Evolutionary conservation across 2,113 vertebrate species (phyloP).

Genomic region (Neotoma lepida): DNA sequence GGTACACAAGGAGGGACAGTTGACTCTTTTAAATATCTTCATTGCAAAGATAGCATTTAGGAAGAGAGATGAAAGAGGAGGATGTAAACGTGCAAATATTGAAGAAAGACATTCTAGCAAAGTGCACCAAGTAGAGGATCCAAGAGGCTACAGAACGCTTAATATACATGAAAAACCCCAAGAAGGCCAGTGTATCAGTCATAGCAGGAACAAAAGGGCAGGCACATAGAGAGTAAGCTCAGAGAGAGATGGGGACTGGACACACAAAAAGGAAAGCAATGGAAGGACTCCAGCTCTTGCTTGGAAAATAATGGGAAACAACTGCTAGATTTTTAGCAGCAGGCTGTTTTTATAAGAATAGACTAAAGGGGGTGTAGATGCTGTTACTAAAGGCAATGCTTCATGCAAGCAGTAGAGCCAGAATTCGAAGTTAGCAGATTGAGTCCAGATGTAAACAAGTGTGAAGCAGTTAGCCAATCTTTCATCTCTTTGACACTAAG

Average conservation of each 20-base stretch:
- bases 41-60: neutral
- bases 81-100: neutral
- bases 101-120: neutral
- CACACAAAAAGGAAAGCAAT: neutral
- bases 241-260: neutral
- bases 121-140: neutral
- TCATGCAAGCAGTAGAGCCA: neutral
- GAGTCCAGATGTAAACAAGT: neutral
- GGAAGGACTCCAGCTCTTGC: neutral
- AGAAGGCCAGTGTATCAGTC: neutral
- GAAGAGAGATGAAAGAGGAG: neutral
- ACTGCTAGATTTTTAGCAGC: neutral
- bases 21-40: conserved; percentile 12
- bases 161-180: neutral
- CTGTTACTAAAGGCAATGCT: neutral
- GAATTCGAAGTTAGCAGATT: neutral
- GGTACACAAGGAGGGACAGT: neutral
- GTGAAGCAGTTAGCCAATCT: neutral
- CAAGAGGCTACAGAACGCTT: neutral
- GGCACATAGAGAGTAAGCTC: neutral
- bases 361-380: neutral
- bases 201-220: neutral
- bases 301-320: neutral
- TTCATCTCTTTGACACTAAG: neutral
- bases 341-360: neutral